Base-by-base conservation (phyloP, 2,113 vertebrate species). In the Oncorhynchus keta region DNA sequence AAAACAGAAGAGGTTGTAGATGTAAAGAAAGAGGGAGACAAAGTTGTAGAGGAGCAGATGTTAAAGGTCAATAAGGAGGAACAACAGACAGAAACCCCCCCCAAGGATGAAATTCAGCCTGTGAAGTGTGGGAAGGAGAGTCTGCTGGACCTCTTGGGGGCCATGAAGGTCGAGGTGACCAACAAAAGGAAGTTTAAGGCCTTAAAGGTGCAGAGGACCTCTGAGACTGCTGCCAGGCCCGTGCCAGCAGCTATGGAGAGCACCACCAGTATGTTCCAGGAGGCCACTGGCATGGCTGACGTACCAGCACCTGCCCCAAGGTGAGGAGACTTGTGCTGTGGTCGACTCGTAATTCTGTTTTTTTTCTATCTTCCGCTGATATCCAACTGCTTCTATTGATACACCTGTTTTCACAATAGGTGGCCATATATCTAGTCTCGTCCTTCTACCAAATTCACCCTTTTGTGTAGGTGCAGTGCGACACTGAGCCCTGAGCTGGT, bases 161-260 rank as follows among this genome's bases (percentile, higher is more conserved):
- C 65, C 70, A 98, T 98, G 97, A 97, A 95, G 78, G 93, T 98
- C 49, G 94, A 97, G 72, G 88, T 95, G 72, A 96, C 89, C 30
- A 92, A 84, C 81, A 95, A 90, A 83, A 92, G 80, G 65, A 95
- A 87, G 45, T 79, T 93, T 1, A 88, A 87, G 71, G 57, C 65
- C 0, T 3, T 86, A 26, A 94, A 91, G 74, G 24, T n/a, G 8
- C 85, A 30, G 14, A 86, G 86, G 26, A 69, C 1, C 12, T 84
- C 76, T 79, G 83, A 88, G 1, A 79, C 82, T 5, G 2, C 35
- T 3, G 26, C 30, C 1, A 69, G 20, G 7, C 32, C 79, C 8
- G 71, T 73, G 7, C 45, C 72, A 24, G 81, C 39, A 75, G 64
- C 18, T 20, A 70, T 51, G 7, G 91, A 89, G 65, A 87, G 90